These are phyloP conservation scores for Athrips mouffetella DNA, from an alignment of 2,888 invertebrate species.

Conservation along the genomic window DNA sequence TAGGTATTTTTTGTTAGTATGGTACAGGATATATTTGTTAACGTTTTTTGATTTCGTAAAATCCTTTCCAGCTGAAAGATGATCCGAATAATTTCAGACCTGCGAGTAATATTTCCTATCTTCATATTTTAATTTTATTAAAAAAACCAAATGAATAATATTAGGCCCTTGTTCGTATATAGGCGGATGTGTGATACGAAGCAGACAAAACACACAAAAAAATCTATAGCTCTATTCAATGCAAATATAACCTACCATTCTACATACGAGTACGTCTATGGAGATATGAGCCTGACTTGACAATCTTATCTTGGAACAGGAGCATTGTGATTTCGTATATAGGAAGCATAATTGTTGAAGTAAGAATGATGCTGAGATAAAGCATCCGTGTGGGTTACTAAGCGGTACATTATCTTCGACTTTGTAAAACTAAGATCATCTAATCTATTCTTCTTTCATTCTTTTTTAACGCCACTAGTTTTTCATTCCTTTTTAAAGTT, in stretches of 20 bases:
- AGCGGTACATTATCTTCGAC: not conserved
- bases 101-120: too few species aligned
- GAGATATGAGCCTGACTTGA: slow-evolving; percentile 2
- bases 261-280: not conserved
- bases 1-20: too few species aligned
- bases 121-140: too few species aligned
- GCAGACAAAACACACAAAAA: not conserved
- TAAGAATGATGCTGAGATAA: not conserved
- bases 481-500: too few species aligned
- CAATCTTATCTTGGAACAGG: not conserved
- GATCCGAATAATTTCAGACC: too few species aligned
- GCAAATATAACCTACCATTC: not conserved
- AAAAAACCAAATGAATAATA: too few species aligned
- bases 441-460: too few species aligned
- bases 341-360: not conserved
- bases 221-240: not conserved
- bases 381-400: not conserved
- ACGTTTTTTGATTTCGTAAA: too few species aligned
- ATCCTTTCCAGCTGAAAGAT: too few species aligned
- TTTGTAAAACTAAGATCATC: not conserved
- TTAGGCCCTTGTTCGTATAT: too few species aligned
- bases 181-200: not conserved
- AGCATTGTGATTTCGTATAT: not conserved
- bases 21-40: too few species aligned
- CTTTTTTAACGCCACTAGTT: too few species aligned